A percentile compares a stretch with the other conserved stretches of the same genome.
These are phyloP conservation scores for Rhopalosiphum padi DNA, from an alignment of 1,140 invertebrate species.

Conservation along the genomic window DNA sequence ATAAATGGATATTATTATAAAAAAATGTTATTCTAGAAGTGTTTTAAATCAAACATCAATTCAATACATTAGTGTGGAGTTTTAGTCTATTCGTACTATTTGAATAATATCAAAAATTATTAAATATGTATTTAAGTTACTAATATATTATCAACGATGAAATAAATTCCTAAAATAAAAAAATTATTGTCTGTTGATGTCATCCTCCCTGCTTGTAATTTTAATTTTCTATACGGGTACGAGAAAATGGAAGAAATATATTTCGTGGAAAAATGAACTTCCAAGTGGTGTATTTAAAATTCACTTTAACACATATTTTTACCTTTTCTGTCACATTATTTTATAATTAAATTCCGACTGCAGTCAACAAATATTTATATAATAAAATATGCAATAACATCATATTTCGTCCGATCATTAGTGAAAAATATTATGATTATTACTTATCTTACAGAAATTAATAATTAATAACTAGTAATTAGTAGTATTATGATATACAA, in stretches of 20 bases:
- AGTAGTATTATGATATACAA: too few relatives aligned
- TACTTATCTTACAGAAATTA: neutral
- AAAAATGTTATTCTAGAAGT: neutral
- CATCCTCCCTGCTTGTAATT: neutral
- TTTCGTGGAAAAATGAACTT: neutral
- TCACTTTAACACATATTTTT: neutral
- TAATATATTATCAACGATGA: neutral
- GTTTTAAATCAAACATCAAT: neutral
- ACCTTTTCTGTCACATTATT: neutral
- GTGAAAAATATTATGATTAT: neutral
- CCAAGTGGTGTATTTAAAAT: neutral
- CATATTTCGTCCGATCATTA: neutral
- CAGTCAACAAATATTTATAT: neutral
- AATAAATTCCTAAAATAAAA: neutral
- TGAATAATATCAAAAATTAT: neutral
- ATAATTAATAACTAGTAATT: neutral
- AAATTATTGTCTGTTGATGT: neutral
- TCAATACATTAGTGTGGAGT: neutral
- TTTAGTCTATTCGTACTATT: neutral
- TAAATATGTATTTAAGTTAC: neutral
- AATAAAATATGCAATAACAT: neutral
- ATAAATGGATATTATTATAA: too few relatives aligned
- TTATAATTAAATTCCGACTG: neutral
- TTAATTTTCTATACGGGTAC: neutral
- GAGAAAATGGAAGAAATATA: neutral